Conservation (phyloP, 1,140 invertebrate genomes). For the Lepeophtheirus salmonis region DNA sequence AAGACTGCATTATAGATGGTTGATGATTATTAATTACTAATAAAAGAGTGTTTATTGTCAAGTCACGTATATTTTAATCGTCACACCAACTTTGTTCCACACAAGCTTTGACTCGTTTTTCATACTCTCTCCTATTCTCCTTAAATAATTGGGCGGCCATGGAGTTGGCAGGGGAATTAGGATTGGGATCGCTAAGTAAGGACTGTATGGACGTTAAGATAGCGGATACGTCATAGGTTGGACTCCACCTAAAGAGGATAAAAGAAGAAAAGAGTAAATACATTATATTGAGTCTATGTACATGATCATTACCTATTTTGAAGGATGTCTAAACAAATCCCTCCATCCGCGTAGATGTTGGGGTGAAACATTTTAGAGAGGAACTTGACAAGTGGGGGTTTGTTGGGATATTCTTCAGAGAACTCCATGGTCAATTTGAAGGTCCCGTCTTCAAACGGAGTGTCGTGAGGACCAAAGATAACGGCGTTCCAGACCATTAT, state of each 20-base stretch:
- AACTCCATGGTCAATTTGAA: slow-evolving; percentile 47
- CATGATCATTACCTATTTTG: slow-evolving; percentile 35
- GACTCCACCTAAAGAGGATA: slow-evolving; percentile 31
- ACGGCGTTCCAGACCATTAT: slow-evolving; percentile 42
- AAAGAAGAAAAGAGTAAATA: slow-evolving; percentile 21
- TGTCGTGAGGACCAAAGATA: slow-evolving; percentile 37
- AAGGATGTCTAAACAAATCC: slow-evolving; percentile 46
- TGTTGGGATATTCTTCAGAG: slow-evolving; percentile 49
- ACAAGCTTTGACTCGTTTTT: slow-evolving; percentile 87
- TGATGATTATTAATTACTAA: too few species aligned
- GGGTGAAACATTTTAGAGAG: slow-evolving; percentile 49
- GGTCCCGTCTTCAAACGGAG: slow-evolving; percentile 51
- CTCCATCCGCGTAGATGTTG: slow-evolving; percentile 48
- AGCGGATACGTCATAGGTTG: slow-evolving; percentile 48
- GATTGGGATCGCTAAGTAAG: slow-evolving; percentile 34
- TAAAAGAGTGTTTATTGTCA: too few species aligned
- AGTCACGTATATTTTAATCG: too few species aligned
- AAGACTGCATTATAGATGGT: too few species aligned
- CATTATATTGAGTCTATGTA: neutral
- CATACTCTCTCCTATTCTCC: slow-evolving; percentile 71
- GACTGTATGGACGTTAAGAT: slow-evolving; percentile 46
- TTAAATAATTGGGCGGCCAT: slow-evolving; percentile 31
- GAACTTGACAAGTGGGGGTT: slow-evolving; percentile 45
- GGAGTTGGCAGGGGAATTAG: slow-evolving; percentile 37
- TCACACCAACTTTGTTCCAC: slow-evolving; percentile 71